A percentile compares a stretch with the other conserved stretches of the same genome.
These are phyloP conservation scores for Dendrocincla tyrannina DNA, from an alignment of 2,797 vertebrate genomes.

Conservation along the genomic window DNA sequence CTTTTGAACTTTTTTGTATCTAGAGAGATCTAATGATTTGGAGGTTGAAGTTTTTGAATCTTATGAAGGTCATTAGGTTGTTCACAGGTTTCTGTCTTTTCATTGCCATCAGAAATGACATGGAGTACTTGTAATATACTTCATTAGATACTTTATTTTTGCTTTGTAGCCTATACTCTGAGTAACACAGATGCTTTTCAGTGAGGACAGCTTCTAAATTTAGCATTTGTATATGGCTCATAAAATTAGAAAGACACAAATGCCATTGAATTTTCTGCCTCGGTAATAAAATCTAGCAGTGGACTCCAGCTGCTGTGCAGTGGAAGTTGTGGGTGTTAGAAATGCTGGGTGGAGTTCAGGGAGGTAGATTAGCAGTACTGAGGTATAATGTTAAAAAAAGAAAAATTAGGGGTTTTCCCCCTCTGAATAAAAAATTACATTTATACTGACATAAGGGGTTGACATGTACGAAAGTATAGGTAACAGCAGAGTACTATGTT, in stretches of 20 bases:
- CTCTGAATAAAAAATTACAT: background rate
- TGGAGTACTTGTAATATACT: background rate
- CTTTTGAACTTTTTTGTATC: background rate
- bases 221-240: background rate
- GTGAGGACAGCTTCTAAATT: fast-evolving
- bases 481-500: background rate
- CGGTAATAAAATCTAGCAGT: background rate
- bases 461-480: background rate
- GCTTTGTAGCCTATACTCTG: background rate
- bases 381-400: background rate
- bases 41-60: background rate
- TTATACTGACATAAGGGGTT: background rate
- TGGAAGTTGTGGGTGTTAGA: background rate
- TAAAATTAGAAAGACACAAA: background rate
- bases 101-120: background rate
- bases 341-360: background rate
- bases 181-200: background rate
- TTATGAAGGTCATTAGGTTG: background rate
- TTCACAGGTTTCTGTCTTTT: background rate
- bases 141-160: background rate
- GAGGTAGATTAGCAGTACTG: background rate
- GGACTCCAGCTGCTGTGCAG: background rate
- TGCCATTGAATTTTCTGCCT: background rate
- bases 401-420: too few species aligned
- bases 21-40: background rate